phyloP scores from a whole-genome alignment of 2,797 vertebrate species.

The Spheniscus humboldti region DNA sequence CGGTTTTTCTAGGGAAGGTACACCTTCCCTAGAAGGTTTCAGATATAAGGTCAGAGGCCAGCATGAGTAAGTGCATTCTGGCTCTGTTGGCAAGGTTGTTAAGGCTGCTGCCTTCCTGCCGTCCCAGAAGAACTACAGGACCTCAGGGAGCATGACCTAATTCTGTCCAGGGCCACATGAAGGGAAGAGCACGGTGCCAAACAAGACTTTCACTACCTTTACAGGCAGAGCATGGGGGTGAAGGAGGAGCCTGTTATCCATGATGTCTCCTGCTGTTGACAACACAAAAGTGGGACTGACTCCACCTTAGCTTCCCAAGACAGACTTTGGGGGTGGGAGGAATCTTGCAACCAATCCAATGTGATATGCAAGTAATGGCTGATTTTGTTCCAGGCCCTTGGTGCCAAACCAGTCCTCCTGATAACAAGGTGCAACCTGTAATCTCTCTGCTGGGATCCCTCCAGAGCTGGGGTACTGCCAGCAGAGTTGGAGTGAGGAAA shows the following conservation, averaged over 20 bases:
- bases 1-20: background rate
- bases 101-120: background rate
- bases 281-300: background rate
- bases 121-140: background rate
- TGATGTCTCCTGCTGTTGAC: background rate
- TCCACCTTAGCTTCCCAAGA: background rate
- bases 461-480: background rate
- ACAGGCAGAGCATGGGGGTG: background rate
- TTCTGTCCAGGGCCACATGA: background rate
- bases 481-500: background rate
- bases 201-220: background rate
- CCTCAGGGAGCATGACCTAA: background rate
- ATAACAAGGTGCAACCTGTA: background rate
- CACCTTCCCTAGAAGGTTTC: background rate
- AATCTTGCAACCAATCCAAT: background rate
- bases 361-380: background rate
- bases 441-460: background rate
- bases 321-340: background rate
- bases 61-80: background rate
- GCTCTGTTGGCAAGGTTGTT: background rate
- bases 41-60: background rate
- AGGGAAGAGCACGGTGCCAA: background rate
- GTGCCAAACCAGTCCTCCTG: background rate
- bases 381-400: background rate
- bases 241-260: background rate